A percentile compares a stretch with the other conserved stretches of the same genome.
phyloP scores from a whole-genome alignment of 92 coral and sea anemone species.

The Porites lobata region DNA sequence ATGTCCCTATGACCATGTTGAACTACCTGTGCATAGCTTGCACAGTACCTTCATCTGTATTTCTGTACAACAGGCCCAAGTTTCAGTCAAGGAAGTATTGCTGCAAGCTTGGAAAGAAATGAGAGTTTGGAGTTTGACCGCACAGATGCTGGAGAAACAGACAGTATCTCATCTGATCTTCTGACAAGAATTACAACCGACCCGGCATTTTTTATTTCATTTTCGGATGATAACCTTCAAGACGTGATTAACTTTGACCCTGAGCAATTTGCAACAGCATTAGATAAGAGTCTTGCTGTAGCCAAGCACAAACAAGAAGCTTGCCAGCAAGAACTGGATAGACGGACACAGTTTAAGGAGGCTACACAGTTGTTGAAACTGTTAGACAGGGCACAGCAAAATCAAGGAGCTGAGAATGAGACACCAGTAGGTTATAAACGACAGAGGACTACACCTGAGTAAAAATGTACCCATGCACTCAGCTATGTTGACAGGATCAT shows the following conservation, averaged over 20 bases:
- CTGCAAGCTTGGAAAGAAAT: constrained; percentile 32
- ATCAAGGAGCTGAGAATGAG: constrained; percentile 18
- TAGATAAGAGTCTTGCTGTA: constrained; percentile 56
- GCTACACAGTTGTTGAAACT: constrained; percentile 86
- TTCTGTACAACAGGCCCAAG: background rate
- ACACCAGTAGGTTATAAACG: constrained; percentile 5
- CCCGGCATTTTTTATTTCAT: constrained; percentile 91
- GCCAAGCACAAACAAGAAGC: constrained; percentile 76
- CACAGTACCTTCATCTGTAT: background rate
- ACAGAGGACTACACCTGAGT: constrained; percentile 9
- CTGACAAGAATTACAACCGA: constrained; percentile 72
- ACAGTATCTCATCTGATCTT: constrained; percentile 53
- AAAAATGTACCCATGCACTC: background rate
- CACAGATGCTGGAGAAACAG: constrained; percentile 69
- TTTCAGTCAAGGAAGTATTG: constrained; percentile 36
- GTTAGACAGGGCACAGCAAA: constrained; percentile 74
- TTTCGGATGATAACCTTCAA: constrained; percentile 85
- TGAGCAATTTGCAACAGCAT: constrained; percentile 56
- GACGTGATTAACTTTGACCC: constrained; percentile 56
- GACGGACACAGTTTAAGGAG: constrained; percentile 80
- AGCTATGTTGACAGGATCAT: background rate
- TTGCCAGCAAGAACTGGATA: constrained; percentile 88
- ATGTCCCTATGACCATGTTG: too few species aligned
- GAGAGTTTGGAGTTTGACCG: constrained; percentile 81
- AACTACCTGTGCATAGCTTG: background rate